Evolutionary conservation across 2,797 vertebrate genomes (phyloP).

Genomic region (Momotus momota): DNA sequence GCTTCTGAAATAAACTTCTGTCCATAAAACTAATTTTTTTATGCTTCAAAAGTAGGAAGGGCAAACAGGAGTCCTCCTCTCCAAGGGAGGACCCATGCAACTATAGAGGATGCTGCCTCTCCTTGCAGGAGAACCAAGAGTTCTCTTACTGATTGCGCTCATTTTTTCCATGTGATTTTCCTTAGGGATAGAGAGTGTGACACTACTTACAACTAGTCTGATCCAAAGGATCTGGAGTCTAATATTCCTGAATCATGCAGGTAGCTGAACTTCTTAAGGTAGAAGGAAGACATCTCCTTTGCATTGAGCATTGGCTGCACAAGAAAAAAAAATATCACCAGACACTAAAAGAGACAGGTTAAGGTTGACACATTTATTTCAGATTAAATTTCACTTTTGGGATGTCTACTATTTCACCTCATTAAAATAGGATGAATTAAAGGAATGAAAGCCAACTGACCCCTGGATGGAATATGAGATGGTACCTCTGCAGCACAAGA

Average conservation of each 20-base stretch:
- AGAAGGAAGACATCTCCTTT: accelerated
- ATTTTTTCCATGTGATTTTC: background rate
- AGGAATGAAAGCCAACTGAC: background rate
- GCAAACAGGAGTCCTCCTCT: background rate
- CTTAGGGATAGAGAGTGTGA: background rate
- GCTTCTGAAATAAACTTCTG: accelerated
- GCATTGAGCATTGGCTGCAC: background rate
- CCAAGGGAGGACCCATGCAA: background rate
- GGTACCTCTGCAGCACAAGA: background rate
- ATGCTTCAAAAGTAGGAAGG: background rate
- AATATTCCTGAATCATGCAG: background rate
- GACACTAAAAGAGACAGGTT: background rate
- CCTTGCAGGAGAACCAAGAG: background rate
- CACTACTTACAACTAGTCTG: accelerated
- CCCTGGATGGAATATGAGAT: background rate
- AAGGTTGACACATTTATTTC: background rate
- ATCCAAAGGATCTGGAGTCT: background rate
- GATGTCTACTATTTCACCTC: background rate
- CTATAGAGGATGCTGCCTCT: background rate
- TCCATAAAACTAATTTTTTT: background rate
- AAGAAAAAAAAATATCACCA: background rate
- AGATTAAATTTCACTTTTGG: background rate
- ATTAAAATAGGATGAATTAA: background rate
- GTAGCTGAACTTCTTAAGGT: background rate
- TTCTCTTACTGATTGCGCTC: background rate